A percentile compares a stretch with the other conserved stretches of the same genome.
These are phyloP conservation scores for Rhodinocichla rosea DNA, from an alignment of 2,113 vertebrate genomes.

Conservation along the genomic window DNA sequence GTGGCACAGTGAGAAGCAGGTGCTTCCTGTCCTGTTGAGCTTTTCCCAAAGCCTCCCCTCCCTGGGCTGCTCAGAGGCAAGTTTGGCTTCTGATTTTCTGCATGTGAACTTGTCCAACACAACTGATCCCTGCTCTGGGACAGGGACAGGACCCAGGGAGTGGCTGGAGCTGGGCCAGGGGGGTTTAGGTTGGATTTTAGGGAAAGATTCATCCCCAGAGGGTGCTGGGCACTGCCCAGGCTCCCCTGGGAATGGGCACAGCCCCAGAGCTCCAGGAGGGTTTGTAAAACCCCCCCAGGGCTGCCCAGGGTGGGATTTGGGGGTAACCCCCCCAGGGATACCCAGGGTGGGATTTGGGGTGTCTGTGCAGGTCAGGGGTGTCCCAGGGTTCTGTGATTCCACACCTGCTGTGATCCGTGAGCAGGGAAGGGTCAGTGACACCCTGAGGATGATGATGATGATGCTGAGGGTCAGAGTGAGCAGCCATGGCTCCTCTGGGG, in stretches of 20 bases:
- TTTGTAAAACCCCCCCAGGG: not conserved
- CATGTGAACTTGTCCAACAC: not conserved
- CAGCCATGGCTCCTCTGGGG: accelerated
- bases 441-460: not conserved
- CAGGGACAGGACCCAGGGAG: not conserved
- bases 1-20: not conserved
- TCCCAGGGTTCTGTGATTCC: not conserved
- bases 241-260: not conserved
- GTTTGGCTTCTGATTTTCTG: not conserved
- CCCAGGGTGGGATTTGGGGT: not conserved
- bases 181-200: accelerated
- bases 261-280: not conserved
- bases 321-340: not conserved
- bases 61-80: not conserved
- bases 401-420: not conserved
- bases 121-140: not conserved
- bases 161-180: accelerated
- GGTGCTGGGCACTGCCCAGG: not conserved
- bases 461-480: not conserved
- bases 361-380: not conserved
- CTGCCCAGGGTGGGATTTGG: not conserved
- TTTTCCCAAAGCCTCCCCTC: not conserved
- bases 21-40: accelerated
- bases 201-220: not conserved
- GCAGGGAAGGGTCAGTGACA: not conserved